Evolutionary conservation across 64 coral and sea anemone species (phyloP).

Genomic region (Platygyra sinensis): DNA sequence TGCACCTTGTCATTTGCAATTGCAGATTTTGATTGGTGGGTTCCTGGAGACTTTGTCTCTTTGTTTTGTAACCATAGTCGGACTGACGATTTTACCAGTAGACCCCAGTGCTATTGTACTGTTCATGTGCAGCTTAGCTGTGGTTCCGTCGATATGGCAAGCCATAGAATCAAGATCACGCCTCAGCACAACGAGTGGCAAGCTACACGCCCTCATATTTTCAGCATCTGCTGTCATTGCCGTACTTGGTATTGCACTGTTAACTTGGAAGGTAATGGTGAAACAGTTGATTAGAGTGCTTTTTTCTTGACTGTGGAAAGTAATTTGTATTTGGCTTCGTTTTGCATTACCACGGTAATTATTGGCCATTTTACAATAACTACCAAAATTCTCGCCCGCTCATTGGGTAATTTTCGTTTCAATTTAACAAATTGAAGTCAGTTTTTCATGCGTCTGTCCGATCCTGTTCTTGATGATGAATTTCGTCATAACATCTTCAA

Average conservation of each 20-base stretch:
- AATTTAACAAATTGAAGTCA: too few species aligned
- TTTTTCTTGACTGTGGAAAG: too few species aligned
- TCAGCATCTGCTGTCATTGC: neutral
- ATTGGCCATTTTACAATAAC: too few species aligned
- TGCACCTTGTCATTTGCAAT: neutral
- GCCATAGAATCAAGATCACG: neutral
- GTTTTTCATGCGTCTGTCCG: too few species aligned
- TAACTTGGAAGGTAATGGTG: neutral
- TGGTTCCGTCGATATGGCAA: slow-evolving; percentile 30
- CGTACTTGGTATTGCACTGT: slow-evolving; percentile 7
- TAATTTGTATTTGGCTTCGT: too few species aligned
- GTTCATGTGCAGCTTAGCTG: slow-evolving; percentile 29
- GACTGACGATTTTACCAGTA: slow-evolving; percentile 19
- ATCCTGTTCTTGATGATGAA: too few species aligned
- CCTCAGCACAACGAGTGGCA: slow-evolving; percentile 21
- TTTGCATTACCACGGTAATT: too few species aligned
- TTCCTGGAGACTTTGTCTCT: slow-evolving; percentile 34
- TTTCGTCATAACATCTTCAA: too few species aligned
- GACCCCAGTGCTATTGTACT: slow-evolving; percentile 9
- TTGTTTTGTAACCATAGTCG: slow-evolving; percentile 31
- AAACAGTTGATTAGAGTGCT: too few species aligned
- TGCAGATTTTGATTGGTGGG: slow-evolving; percentile 47
- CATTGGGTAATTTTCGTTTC: too few species aligned
- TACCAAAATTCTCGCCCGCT: too few species aligned
- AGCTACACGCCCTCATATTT: slow-evolving; percentile 6